Evolutionary conservation across 1,140 invertebrate species (phyloP).

Genomic region (Pachypsylla venusta): DNA sequence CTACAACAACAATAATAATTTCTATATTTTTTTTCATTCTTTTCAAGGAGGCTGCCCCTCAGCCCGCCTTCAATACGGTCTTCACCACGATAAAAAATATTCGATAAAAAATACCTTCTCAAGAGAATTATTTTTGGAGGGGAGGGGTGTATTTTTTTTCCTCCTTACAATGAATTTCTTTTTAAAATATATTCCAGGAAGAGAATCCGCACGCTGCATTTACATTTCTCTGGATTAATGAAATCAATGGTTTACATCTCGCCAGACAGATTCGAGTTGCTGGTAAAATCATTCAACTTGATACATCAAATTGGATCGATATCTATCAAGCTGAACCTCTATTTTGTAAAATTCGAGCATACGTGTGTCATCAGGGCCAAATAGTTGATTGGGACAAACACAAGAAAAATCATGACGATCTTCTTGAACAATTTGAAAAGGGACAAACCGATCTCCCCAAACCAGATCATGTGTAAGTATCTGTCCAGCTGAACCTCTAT

Average conservation of each 20-base stretch:
- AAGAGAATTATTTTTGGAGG: too few species aligned
- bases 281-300: conserved; percentile 29
- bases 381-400: conserved; percentile 32
- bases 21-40: too few species aligned
- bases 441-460: conserved; percentile 26
- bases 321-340: conserved; percentile 33
- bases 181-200: conserved; percentile 24
- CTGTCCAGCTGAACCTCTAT: conserved; percentile 29
- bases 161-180: too few species aligned
- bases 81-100: too few species aligned
- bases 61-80: too few species aligned
- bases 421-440: conserved; percentile 24
- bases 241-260: not conserved
- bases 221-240: conserved; percentile 36
- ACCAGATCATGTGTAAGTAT: conserved; percentile 34
- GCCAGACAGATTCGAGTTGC: conserved; percentile 31
- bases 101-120: too few species aligned
- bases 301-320: conserved; percentile 25
- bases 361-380: conserved; percentile 32
- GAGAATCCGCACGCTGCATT: conserved; percentile 34
- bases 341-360: conserved; percentile 33
- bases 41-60: too few species aligned
- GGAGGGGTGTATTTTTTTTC: too few species aligned
- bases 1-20: too few species aligned
- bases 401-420: conserved; percentile 30